Conservation (phyloP, 2,113 vertebrate species). For the Dolichallabes microphthalmus region DNA sequence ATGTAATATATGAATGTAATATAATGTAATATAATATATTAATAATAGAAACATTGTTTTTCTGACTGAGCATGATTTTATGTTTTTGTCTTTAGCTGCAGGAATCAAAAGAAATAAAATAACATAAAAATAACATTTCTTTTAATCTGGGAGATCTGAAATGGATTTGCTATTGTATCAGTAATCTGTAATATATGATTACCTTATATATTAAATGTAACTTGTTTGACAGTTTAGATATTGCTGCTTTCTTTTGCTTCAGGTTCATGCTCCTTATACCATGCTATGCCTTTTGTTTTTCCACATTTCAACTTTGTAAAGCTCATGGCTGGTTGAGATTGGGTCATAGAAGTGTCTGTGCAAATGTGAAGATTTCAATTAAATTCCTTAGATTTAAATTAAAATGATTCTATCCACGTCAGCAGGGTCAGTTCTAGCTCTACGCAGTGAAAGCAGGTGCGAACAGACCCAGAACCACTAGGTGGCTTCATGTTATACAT, state of each 20-base stretch:
- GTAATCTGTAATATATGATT: neutral
- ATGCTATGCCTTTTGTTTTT: neutral
- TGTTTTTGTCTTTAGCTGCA: neutral
- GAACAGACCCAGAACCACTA: conserved; percentile 1
- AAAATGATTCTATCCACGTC: neutral
- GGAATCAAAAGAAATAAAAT: neutral
- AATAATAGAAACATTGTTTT: neutral
- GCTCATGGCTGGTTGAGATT: neutral
- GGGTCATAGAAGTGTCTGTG: neutral
- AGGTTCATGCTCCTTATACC: neutral
- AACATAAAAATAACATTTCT: neutral
- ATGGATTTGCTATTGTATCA: neutral
- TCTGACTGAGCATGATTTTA: neutral
- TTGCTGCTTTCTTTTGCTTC: neutral
- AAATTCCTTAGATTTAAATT: too few species aligned
- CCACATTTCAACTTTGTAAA: neutral
- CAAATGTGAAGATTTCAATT: too few species aligned
- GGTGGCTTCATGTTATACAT: conserved; percentile 1
- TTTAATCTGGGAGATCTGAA: neutral
- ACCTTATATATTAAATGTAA: neutral
- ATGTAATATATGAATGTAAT: too few species aligned
- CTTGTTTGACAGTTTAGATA: neutral
- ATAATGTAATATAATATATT: too few species aligned
- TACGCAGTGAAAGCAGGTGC: neutral
- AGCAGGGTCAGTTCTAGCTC: neutral